Conservation (phyloP, 2,797 vertebrate species). For the Pantherophis vulpinus region DNA sequence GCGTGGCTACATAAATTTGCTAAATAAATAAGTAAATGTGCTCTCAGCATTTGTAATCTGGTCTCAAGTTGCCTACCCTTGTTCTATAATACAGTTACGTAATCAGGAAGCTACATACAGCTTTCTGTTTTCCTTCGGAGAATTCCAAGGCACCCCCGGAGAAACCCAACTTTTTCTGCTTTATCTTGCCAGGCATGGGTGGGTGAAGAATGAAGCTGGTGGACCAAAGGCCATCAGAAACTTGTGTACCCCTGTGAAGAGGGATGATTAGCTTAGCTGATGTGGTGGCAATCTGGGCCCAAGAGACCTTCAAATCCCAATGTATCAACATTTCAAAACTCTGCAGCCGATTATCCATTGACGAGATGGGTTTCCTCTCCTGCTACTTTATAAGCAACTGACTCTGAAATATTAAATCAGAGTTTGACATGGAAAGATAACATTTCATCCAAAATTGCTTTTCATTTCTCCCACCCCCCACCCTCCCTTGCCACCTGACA, state of each 20-base stretch:
- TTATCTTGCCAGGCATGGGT: not conserved
- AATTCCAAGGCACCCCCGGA: not conserved
- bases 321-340: not conserved
- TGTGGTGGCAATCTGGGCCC: not conserved
- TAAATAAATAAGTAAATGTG: not conserved
- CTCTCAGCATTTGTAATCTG: not conserved
- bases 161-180: not conserved
- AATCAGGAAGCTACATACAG: not conserved
- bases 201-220: not conserved
- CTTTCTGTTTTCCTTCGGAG: not conserved
- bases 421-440: not conserved
- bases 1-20: not conserved
- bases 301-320: not conserved
- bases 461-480: constrained; percentile 41
- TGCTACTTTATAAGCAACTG: constrained; percentile 21
- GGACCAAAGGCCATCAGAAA: not conserved
- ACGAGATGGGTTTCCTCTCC: not conserved
- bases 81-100: not conserved
- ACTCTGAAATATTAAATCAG: constrained; percentile 14
- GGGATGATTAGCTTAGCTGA: not conserved
- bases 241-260: not conserved
- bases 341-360: no score
- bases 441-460: constrained; percentile 45
- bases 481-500: not conserved
- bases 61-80: not conserved